A percentile compares a stretch with the other conserved stretches of the same genome.
These are phyloP conservation scores for Macrocentrus cingulum DNA, from an alignment of 1,140 invertebrate genomes.

Conservation along the genomic window DNA sequence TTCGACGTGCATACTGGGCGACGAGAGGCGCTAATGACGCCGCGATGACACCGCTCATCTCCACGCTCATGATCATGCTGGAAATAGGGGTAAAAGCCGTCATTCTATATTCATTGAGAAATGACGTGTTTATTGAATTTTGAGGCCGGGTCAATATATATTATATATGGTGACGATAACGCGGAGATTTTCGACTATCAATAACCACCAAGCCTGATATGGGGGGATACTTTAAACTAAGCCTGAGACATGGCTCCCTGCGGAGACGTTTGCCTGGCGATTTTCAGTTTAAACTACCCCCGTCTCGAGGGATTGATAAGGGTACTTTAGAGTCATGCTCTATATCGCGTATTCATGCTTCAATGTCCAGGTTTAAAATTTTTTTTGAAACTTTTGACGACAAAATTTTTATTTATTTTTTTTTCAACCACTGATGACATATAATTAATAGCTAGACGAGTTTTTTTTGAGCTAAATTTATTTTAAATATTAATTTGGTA, in stretches of 20 bases:
- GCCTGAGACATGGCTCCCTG: constrained; percentile 51
- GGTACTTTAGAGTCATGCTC: constrained; percentile 4
- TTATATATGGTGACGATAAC: constrained; percentile 33
- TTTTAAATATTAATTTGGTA: no score
- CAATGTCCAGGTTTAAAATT: no score
- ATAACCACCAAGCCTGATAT: constrained; percentile 37
- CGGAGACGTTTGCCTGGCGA: constrained; percentile 41
- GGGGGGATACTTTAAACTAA: constrained; percentile 53
- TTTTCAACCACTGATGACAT: no score
- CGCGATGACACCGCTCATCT: constrained; percentile 26
- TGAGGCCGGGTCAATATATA: constrained; percentile 23
- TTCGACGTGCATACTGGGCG: constrained; percentile 43
- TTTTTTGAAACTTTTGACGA: no score
- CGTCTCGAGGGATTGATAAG: constrained; percentile 1
- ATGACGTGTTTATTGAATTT: neutral
- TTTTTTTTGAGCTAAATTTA: no score
- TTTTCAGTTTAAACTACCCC: constrained; percentile 34
- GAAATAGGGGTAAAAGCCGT: constrained; percentile 12
- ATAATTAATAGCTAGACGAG: no score
- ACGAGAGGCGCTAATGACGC: constrained; percentile 10
- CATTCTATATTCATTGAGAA: no score
- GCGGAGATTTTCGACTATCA: constrained; percentile 34
- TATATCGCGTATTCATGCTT: no score
- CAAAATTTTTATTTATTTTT: no score
- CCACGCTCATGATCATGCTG: neutral